These are phyloP conservation scores for Aegotheles bennettii DNA, from an alignment of 2,113 vertebrate species.

Conservation along the genomic window DNA sequence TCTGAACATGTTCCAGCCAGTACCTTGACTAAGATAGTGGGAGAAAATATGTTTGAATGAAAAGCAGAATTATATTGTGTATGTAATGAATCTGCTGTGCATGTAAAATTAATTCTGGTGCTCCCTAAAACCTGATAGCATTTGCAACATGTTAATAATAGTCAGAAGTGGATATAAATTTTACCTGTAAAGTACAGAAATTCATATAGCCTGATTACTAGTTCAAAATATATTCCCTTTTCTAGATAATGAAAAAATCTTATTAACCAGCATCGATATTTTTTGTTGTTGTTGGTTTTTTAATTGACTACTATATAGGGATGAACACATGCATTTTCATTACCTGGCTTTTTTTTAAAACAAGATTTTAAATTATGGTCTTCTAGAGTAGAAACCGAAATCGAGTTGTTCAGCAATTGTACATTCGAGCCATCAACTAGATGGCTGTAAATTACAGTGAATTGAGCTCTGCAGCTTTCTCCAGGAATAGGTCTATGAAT, in stretches of 20 bases:
- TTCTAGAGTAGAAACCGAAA: not conserved
- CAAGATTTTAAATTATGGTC: not conserved
- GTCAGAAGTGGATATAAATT: constrained; percentile 17
- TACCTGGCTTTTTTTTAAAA: not conserved
- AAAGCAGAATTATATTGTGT: not conserved
- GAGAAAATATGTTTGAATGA: not conserved
- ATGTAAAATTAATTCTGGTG: not conserved
- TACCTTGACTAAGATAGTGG: not conserved
- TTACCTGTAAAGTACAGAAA: not conserved
- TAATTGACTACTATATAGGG: not conserved
- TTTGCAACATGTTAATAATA: constrained; percentile 18
- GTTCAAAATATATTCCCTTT: not conserved
- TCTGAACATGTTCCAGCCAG: not conserved
- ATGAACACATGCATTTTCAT: not conserved
- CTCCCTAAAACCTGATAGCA: not conserved
- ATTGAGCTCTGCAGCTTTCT: not conserved
- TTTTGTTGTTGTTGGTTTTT: not conserved
- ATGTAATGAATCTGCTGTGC: not conserved
- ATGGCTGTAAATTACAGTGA: not conserved
- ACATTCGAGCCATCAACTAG: not conserved
- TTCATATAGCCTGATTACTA: not conserved
- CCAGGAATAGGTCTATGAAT: not conserved
- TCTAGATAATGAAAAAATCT: not conserved
- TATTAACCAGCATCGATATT: not conserved
- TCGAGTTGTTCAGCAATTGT: not conserved